Conservation (phyloP, 2,113 vertebrate genomes). For the Apteryx owenii region DNA sequence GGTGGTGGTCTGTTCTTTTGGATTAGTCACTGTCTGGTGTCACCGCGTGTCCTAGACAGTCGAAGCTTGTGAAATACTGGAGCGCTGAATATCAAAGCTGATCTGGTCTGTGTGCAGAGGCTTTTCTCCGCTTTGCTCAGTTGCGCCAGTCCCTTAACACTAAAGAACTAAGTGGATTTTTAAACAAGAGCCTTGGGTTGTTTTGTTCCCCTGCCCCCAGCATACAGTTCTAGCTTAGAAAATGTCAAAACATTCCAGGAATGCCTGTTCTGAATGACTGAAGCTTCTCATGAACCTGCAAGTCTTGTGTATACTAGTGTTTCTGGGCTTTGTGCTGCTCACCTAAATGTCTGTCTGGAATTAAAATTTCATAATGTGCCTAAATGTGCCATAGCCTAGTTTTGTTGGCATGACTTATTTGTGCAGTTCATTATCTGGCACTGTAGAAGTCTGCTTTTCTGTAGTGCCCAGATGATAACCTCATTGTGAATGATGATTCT, state of each 20-base stretch:
- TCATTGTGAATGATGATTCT: fast-evolving
- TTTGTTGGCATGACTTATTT: background rate
- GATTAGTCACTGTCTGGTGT: background rate
- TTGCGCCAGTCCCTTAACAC: background rate
- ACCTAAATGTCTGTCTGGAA: background rate
- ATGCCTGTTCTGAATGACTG: background rate
- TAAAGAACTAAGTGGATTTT: background rate
- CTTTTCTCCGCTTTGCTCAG: background rate
- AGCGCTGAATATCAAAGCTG: background rate
- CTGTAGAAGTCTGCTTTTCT: background rate
- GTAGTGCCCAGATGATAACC: background rate
- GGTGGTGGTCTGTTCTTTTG: background rate
- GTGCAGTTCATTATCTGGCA: fast-evolving
- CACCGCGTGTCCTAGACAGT: fast-evolving
- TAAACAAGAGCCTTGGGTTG: background rate
- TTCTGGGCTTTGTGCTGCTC: background rate
- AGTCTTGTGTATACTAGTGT: fast-evolving
- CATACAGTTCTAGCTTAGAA: background rate
- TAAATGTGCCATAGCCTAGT: background rate
- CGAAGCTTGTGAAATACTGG: background rate
- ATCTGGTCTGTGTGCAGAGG: background rate
- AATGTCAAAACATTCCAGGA: fast-evolving
- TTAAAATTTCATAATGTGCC: background rate
- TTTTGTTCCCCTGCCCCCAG: background rate
- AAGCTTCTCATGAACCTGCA: background rate